Evolutionary conservation across 2,888 invertebrate species (phyloP), one percentile per base, ranked within the genome.

Genomic region (Aporophyla lueneburgensis): DNA sequence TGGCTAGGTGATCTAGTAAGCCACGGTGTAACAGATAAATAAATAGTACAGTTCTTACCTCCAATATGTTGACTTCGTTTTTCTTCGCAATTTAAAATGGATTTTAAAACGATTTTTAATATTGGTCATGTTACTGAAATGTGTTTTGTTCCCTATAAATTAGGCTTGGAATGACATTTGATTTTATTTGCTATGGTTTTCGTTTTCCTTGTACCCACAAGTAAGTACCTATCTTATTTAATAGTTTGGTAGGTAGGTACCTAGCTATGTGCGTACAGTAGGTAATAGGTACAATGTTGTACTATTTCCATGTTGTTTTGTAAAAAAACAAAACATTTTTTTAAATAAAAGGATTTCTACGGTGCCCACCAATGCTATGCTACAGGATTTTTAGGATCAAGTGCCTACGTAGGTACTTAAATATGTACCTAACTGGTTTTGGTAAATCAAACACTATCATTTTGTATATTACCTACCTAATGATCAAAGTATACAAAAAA

Each of bases 21-120:
- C 80, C 59, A n/a, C 58, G 74, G n/a, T 24, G 27, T 6, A 58
- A 66, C 46, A 82, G 53, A 71, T 62, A 66, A 58, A 81, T 62
- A 65, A 62, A 43, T 54, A 61, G 10, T 9, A 24, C 3, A 40
- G 24, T 40, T 63, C 71, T 74, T 67, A 80, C 86, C 80, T 80
- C 80, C 86, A 87, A 71, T 85, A 83, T 5, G 76, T 87, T 24
- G 85, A 85, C 61, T 75, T 85, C 6, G 53, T 54, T 76, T 86
- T 68, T 67, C 70, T 84, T 68, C 74, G 63, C 46, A 62, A 74
- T 70, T 71, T 75, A n/a, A 83, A 69, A 53, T 54, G 59, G 5
- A 63, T 62, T 81, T 75, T 72, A 51, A 78, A 74, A 53, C 53
- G 27, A 74, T 79, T 86, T 71, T 54, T 54, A 33, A 51, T 66